phyloP scores from a whole-genome alignment of 1,140 invertebrate species.

The Drusus annulatus region DNA sequence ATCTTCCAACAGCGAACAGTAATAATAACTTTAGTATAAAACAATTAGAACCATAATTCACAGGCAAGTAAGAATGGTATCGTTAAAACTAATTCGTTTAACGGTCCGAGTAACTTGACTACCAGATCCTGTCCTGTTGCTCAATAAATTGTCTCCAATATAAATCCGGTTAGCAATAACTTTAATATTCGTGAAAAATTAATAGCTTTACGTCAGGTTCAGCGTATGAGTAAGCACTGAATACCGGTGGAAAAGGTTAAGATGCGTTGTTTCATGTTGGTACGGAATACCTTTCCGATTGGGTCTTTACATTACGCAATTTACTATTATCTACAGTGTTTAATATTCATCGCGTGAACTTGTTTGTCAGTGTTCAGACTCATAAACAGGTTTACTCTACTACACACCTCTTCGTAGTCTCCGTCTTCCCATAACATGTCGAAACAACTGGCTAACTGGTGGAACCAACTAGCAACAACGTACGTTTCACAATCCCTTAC shows the following conservation, averaged over 20 bases:
- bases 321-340: slow-evolving; percentile 41
- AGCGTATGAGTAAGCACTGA: background rate
- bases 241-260: background rate
- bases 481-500: background rate
- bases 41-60: too few species aligned
- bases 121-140: too few species aligned
- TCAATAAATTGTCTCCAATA: too few species aligned
- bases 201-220: too few species aligned
- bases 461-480: background rate
- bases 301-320: slow-evolving; percentile 24
- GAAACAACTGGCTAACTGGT: background rate
- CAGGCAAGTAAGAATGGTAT: too few species aligned
- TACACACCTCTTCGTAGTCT: slow-evolving; percentile 18
- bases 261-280: background rate
- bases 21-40: too few species aligned
- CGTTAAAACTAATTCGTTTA: too few species aligned
- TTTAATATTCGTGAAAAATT: too few species aligned
- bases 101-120: background rate
- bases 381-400: slow-evolving; percentile 32
- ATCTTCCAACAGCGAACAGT: too few species aligned
- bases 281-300: too few species aligned
- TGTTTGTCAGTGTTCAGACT: slow-evolving; percentile 35
- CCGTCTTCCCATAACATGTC: background rate
- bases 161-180: too few species aligned
- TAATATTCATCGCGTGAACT: slow-evolving; percentile 40